Evolutionary conservation across 2,888 invertebrate species (phyloP).

Genomic region (Platycheirus rosarum): DNA sequence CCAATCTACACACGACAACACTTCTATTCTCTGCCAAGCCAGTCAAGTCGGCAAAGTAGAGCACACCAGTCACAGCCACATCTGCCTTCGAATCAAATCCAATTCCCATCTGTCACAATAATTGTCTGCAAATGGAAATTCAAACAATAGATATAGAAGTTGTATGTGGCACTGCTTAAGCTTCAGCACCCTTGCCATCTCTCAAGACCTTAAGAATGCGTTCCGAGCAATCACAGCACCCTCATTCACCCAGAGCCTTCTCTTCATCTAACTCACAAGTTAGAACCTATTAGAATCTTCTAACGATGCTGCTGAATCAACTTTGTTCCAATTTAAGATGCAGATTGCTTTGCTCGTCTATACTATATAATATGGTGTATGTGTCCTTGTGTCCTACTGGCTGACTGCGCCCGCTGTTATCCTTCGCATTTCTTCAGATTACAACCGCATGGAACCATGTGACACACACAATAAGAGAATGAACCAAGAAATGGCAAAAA

Average conservation of each 20-base stretch:
- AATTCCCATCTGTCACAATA: constrained; percentile 73
- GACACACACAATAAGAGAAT: constrained; percentile 36
- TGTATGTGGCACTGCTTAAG: not conserved
- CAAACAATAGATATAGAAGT: constrained; percentile 44
- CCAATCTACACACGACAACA: constrained; percentile 42
- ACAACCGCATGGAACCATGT: constrained; percentile 33
- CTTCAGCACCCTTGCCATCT: constrained; percentile 13
- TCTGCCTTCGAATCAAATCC: constrained; percentile 69
- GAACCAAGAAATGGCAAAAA: constrained; percentile 52
- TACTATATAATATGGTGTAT: not conserved
- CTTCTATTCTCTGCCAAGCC: not conserved
- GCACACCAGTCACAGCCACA: constrained; percentile 46
- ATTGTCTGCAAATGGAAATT: constrained; percentile 73
- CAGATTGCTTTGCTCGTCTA: constrained; percentile 50
- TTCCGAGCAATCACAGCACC: constrained; percentile 38
- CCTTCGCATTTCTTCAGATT: constrained; percentile 29
- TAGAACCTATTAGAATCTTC: constrained; percentile 67
- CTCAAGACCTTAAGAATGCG: constrained; percentile 24
- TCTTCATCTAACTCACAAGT: constrained; percentile 34
- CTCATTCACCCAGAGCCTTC: not conserved
- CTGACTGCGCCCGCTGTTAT: constrained; percentile 30
- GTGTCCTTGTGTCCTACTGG: constrained; percentile 15
- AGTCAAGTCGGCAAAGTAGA: constrained; percentile 37
- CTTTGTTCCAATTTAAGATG: constrained; percentile 72
- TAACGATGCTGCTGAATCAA: constrained; percentile 65